These are phyloP conservation scores for Nyctereutes procyonoides DNA, from an alignment of 2,113 vertebrate genomes.

Conservation along the genomic window DNA sequence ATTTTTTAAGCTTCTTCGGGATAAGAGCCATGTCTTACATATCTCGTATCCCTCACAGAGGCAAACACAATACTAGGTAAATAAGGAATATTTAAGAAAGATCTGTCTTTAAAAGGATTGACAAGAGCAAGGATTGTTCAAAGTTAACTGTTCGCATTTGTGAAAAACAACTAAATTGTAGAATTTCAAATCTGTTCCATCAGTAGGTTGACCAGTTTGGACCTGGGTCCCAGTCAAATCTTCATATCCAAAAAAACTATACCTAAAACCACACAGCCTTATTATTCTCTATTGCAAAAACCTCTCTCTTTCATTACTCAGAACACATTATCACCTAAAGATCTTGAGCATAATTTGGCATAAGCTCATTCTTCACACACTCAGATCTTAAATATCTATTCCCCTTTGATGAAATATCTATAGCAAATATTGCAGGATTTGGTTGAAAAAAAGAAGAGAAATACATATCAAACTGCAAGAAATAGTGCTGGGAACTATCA, in stretches of 20 bases:
- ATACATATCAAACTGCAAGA: background rate
- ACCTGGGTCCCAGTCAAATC: background rate
- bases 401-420: background rate
- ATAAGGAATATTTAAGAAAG: background rate
- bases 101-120: background rate
- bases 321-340: background rate
- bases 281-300: background rate
- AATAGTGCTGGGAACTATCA: conserved; percentile 29
- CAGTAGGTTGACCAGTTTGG: background rate
- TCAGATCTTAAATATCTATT: conserved; percentile 9
- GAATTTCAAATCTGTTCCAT: background rate
- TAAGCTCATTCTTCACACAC: background rate
- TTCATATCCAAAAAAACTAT: background rate
- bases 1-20: background rate
- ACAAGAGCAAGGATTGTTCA: background rate
- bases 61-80: background rate
- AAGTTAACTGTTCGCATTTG: background rate
- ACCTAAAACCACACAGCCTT: background rate
- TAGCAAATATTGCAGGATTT: conserved; percentile 23
- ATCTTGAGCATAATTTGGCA: background rate
- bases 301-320: background rate
- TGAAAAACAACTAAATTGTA: conserved; percentile 6
- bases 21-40: background rate
- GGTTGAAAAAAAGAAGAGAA: background rate
- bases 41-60: background rate